Conservation (phyloP, 2,888 invertebrate genomes). For the Gari tellinella region DNA sequence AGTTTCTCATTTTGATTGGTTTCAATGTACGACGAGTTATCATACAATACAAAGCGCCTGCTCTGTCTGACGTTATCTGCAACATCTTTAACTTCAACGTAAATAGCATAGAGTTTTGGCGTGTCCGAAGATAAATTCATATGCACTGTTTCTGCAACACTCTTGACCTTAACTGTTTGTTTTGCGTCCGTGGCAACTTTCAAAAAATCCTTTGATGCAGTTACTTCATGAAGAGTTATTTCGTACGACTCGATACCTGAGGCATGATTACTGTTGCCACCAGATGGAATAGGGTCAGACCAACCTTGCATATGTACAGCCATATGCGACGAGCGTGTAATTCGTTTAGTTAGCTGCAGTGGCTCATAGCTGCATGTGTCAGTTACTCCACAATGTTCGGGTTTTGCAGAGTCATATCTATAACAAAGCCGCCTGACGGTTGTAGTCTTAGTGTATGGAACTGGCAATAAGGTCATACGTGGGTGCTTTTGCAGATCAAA, state of each 20-base stretch:
- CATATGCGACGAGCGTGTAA: too few relatives aligned
- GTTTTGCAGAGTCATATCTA: conserved; percentile 18
- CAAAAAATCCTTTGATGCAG: neutral
- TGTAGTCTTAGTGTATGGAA: conserved; percentile 16
- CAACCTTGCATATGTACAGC: neutral
- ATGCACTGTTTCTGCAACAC: neutral
- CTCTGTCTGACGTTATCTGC: conserved; percentile 51
- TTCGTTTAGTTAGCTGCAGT: too few relatives aligned
- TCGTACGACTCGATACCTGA: neutral
- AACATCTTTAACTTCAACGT: conserved; percentile 52
- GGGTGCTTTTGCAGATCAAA: neutral
- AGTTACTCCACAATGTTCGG: too few relatives aligned
- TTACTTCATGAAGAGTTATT: neutral
- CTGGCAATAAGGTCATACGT: neutral
- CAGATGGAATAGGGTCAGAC: neutral
- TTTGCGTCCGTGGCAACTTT: conserved; percentile 5
- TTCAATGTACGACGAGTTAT: conserved; percentile 45
- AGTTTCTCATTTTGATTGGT: conserved; percentile 11
- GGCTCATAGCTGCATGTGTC: too few relatives aligned
- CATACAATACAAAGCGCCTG: conserved; percentile 57
- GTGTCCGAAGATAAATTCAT: conserved; percentile 3
- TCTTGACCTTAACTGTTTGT: neutral
- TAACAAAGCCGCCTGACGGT: conserved; percentile 31
- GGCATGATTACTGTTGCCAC: neutral
- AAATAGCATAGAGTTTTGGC: conserved; percentile 49